Base-by-base conservation (phyloP, 2,113 vertebrate genomes). In the human region DNA sequence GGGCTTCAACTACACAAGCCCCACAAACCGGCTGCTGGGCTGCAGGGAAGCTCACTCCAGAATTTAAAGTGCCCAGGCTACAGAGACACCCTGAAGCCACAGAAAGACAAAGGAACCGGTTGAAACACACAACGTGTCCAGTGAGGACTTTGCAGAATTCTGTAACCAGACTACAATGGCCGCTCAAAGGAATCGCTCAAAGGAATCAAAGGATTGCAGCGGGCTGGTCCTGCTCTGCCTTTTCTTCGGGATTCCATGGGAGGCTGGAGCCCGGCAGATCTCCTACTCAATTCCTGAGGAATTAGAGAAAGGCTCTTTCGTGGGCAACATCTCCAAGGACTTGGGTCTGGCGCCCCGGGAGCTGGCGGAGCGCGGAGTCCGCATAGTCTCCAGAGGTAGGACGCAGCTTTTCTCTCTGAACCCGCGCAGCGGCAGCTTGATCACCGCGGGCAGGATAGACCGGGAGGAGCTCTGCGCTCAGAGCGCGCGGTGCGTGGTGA, bases 281-380 rank as follows among this genome's bases (percentile, higher is more conserved):
- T 98, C 96, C 45, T 99, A 99, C 76, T 98, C 98, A 0, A 93
- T 99, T 86, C 98, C 98, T 0, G 99, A 99, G 75, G 98, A 99
- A 97, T 84, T 99, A 97, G 76, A 98, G 2, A 98, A 98, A 95
- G 99, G 99, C 17, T 98, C 98, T 2, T 98, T 99, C 13, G 96
- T 99, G 9, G 99, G 99, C 5, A 98, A 99, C 79, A 97, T 99
- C 75, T 98, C 98, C 23, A 98, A 98, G 6, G 98, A 99, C 80
- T 92, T 99, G 16, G 98, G 98, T 20, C 89, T 99, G 48, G 97
- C 99, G 86, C 79, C 98, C 43, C 97, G 98, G n/a, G 93, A 98
- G 32, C 90, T 99, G 6, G 95, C 95, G 10, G 93, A 97, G 17
- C 98, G 98, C 2, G 97, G 98, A 84, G 98, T 98, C 81, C 98